Conservation (phyloP, 2,888 invertebrate genomes). For the Diadromus collaris region DNA sequence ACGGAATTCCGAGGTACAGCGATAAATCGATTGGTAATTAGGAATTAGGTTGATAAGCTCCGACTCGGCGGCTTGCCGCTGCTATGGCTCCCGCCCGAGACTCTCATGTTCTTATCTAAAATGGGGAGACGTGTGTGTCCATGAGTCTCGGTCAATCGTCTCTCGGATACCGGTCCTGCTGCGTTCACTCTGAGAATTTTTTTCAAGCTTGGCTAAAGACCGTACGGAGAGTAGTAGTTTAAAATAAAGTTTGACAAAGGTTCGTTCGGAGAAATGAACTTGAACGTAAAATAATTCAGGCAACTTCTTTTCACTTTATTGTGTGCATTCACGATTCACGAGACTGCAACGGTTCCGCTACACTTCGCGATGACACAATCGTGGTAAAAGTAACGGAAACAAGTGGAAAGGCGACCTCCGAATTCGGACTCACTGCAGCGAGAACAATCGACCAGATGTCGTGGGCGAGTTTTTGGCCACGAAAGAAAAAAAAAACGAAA, state of each 20-base stretch:
- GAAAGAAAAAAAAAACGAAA: slow-evolving; percentile 34
- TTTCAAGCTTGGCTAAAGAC: background rate
- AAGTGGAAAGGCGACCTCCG: slow-evolving; percentile 21
- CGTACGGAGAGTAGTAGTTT: no score
- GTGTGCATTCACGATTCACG: background rate
- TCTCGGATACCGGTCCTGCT: background rate
- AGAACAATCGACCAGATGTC: slow-evolving; percentile 64
- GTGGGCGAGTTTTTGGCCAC: slow-evolving; percentile 49
- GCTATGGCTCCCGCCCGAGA: background rate
- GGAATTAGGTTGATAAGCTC: slow-evolving; percentile 42
- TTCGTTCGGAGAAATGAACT: background rate
- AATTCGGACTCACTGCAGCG: slow-evolving; percentile 33
- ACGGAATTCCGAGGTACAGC: slow-evolving; percentile 2
- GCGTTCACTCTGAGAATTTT: background rate
- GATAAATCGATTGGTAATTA: slow-evolving; percentile 54
- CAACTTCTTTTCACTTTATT: slow-evolving; percentile 26
- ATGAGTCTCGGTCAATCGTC: slow-evolving; percentile 28
- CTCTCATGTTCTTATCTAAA: slow-evolving; percentile 44
- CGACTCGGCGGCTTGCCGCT: slow-evolving; percentile 14
- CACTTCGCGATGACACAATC: slow-evolving; percentile 15
- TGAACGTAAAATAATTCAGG: background rate
- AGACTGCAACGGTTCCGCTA: background rate
- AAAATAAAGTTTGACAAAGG: no score
- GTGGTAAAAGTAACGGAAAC: slow-evolving; percentile 10
- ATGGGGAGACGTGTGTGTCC: slow-evolving; percentile 39